Evolutionary conservation across 1,140 invertebrate genomes (phyloP), one percentile per base, ranked within the genome.

Genomic region (Drosophila albomicans): DNA sequence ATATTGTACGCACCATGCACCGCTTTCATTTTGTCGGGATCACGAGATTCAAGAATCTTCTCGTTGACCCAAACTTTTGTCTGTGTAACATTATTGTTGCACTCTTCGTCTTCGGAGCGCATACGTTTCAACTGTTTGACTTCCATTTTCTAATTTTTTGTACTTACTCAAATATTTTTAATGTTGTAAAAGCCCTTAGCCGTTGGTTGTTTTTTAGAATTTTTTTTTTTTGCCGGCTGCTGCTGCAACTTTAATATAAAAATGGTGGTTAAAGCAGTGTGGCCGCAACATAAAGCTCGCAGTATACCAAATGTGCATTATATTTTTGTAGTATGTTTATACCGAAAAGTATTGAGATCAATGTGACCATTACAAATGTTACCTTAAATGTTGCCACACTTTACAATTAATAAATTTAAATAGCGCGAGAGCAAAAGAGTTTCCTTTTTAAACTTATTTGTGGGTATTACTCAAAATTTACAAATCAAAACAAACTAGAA

Each of bases 61-160:
- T 91, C 73, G 46, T 67, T 91, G 0, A 91, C 81, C 41, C 64
- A 78, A 2, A 91, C 67, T 59, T 91, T 91, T 0, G 58, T 70
- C 35, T 91, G 90, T 1, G 67, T 54, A 2, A 64, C 35, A 52
- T 88, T 90, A 10, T 88, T 85, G 30, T 84, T 78, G 8, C 61
- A 64, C 1, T 81, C 75, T n/a, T 82, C 79, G 4, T 85, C 77
- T 0, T 74, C 71, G 0, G 90, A 91, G 20, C 89, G 90, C 45
- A 58, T 63, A 10, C 90, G 74, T 46, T 91, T 91, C 5, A 61
- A 35, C 3, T 45, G 20, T 16, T 73, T 72, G 25, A 52, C n/a
- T 16, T 82, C 80, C 84, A 88, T 81, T 46, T 32, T 28, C 8
- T 7, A 32, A 43, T 30, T 51, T n/a, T 11, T 7, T 52, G n/a